These are phyloP conservation scores for Porites cylindrica DNA, from an alignment of 92 coral and sea anemone species.

Conservation along the genomic window DNA sequence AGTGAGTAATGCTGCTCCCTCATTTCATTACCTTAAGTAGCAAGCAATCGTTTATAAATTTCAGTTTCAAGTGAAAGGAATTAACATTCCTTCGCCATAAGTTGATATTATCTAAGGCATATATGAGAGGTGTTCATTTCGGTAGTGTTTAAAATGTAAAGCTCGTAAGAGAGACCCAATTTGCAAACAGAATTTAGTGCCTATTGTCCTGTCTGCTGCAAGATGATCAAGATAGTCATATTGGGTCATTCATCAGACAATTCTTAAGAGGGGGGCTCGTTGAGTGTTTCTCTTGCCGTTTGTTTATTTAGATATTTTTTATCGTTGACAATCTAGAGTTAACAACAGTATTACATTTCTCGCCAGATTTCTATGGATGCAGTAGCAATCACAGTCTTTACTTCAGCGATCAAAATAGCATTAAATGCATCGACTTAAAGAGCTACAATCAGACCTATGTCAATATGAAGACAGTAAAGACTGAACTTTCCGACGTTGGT, in stretches of 20 bases:
- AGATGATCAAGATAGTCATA: too few species aligned
- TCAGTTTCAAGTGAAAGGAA: too few species aligned
- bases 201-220: too few species aligned
- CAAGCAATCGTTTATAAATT: too few species aligned
- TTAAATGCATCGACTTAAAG: slow-evolving; percentile 59
- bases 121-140: too few species aligned
- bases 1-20: neutral
- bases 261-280: neutral
- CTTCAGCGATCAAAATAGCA: slow-evolving; percentile 43
- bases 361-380: slow-evolving; percentile 25
- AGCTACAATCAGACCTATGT: slow-evolving; percentile 28
- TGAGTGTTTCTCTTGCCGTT: neutral
- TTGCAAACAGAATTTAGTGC: too few species aligned
- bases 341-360: neutral
- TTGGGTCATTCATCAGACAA: too few species aligned
- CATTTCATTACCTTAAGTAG: neutral
- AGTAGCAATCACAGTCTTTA: slow-evolving; percentile 45
- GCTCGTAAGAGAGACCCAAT: too few species aligned
- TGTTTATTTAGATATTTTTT: too few species aligned
- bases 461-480: slow-evolving; percentile 39
- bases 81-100: too few species aligned
- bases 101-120: too few species aligned
- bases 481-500: slow-evolving; percentile 8
- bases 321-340: neutral
- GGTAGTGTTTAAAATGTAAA: too few species aligned